Conservation (phyloP, 2,113 vertebrate species). For the Hystrix brachyura region DNA sequence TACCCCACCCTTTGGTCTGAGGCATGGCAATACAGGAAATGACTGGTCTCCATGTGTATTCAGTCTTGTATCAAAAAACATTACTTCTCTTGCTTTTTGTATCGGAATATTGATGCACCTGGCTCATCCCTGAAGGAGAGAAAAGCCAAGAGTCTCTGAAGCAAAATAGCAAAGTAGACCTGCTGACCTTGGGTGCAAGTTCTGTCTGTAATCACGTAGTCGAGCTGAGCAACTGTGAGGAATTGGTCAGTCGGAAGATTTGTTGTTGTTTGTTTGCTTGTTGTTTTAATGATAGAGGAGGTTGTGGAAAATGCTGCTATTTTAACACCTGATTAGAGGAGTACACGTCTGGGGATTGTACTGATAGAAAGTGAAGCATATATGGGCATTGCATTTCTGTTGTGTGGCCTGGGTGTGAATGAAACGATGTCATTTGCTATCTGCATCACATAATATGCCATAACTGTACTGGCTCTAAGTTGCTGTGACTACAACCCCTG, state of each 20-base stretch:
- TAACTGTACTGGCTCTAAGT: neutral
- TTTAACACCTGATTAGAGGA: neutral
- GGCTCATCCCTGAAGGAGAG: neutral
- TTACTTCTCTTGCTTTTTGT: neutral
- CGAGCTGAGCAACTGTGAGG: slow-evolving; percentile 20
- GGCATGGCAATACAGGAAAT: neutral
- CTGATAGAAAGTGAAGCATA: neutral
- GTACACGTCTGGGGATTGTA: neutral
- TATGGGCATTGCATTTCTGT: neutral
- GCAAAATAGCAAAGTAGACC: neutral
- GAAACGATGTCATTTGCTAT: neutral
- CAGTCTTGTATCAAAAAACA: neutral
- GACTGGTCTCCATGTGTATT: neutral
- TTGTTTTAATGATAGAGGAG: slow-evolving; percentile 20
- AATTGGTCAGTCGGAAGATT: neutral
- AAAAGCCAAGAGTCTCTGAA: neutral
- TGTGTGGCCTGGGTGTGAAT: neutral
- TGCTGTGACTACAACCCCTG: neutral
- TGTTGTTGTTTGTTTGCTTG: slow-evolving; percentile 6
- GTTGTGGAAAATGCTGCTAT: neutral
- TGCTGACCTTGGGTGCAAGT: neutral
- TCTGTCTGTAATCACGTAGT: neutral
- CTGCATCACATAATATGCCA: neutral
- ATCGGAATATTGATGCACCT: neutral
- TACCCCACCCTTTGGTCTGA: neutral